Evolutionary conservation across 2,113 vertebrate species (phyloP), one percentile per base, ranked within the genome.

Genomic region (Pelecanoides urinatrix): DNA sequence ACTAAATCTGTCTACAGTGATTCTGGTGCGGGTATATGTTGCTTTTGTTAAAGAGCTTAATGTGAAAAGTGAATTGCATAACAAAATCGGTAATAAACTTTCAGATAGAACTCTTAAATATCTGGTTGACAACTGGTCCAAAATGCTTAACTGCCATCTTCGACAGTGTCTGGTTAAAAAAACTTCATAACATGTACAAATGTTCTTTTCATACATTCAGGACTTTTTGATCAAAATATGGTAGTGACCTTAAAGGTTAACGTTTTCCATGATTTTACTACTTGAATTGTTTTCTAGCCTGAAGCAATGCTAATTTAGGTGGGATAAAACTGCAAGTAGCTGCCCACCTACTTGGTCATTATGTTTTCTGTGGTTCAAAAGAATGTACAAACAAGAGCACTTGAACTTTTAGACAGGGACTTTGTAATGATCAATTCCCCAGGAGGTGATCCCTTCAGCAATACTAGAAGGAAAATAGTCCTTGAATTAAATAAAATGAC

Each of bases 361-460:
- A 91, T 80, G 86, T 95, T 95, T 95, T 94, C 91, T 95, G 92
- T 97, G 95, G 94, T 97, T 95, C 91, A 91, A 96, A 97, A 97
- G 97, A 98, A 97, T 98, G 98, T 98, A 98, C 95, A 94, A 97
- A 97, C 95, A 96, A 94, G 96, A 97, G 96, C 96, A 97, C 96
- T 97, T 97, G 96, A 96, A 95, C 96, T 97, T 94, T 91, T 89
- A 95, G 94, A 96, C 92, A 92, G 97, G 97, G 98, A 96, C 83
- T 91, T 97, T 96, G 98, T 97, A 97, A 97, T 92, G 94, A 93
- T 93, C 67, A 94, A 55, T 96, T 96, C 84, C 93, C 94, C 83
- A 95, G 95, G 96, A 97, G 97, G 95, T 95, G 94, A 95, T 97
- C 96, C 94, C 95, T 94, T 96, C 96, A 97, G 97, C 97, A 97